Evolutionary conservation across 2,888 invertebrate species (phyloP).

Genomic region (Pristionchus japonicus): DNA sequence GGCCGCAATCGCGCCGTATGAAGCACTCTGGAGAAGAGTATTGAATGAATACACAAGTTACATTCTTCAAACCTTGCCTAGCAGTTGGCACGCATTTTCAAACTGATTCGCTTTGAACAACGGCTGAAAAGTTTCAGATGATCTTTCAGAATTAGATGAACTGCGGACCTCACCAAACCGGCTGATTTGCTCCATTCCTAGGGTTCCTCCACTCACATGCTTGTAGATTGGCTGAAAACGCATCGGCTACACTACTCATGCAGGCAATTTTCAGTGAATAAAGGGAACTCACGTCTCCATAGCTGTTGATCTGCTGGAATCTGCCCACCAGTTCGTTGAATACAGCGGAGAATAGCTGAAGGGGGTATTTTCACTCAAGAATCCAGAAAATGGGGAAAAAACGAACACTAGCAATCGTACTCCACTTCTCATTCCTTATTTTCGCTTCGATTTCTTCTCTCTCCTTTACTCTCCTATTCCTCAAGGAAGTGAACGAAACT

Average conservation of each 20-base stretch:
- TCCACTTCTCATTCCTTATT: neutral
- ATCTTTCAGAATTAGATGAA: neutral
- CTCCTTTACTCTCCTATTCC: neutral
- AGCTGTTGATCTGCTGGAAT: neutral
- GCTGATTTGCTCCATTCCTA: neutral
- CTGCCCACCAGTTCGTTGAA: neutral
- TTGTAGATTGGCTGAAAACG: neutral
- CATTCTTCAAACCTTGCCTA: neutral
- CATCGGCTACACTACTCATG: too few species aligned
- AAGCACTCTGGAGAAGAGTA: neutral
- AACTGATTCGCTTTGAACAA: neutral
- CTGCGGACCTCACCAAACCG: neutral
- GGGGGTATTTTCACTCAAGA: too few species aligned
- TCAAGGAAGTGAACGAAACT: neutral
- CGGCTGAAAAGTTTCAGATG: neutral
- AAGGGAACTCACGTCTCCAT: neutral
- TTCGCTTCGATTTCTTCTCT: neutral
- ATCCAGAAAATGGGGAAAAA: too few species aligned
- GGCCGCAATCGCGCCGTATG: neutral
- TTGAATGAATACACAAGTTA: neutral
- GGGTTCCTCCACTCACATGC: neutral
- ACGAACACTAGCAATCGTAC: neutral
- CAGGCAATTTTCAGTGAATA: neutral
- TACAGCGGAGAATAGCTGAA: neutral
- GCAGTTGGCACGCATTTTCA: neutral